Conservation (phyloP, 2,797 vertebrate species). For the Ataeniobius toweri region DNA sequence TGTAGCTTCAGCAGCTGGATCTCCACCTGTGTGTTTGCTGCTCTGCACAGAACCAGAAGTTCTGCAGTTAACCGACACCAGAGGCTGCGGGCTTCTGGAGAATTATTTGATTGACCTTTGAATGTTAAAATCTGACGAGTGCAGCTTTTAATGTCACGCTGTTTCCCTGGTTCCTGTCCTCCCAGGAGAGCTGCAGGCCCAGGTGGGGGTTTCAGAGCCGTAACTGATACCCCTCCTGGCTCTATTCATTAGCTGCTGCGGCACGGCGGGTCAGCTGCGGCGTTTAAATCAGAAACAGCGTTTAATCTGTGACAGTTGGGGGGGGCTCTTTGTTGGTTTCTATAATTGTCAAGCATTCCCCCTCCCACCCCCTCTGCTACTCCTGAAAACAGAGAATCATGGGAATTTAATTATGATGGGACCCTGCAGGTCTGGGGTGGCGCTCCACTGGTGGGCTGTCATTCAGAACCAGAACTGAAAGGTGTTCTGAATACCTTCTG, state of each 20-base stretch:
- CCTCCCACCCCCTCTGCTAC: background rate
- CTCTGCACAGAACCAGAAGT: background rate
- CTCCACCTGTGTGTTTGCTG: no score
- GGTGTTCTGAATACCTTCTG: no score
- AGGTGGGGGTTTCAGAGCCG: background rate
- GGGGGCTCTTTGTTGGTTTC: slow-evolving; percentile 90
- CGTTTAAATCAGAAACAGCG: slow-evolving; percentile 62
- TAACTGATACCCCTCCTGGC: background rate
- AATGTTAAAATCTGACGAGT: slow-evolving; percentile 4
- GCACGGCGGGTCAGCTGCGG: slow-evolving; percentile 31
- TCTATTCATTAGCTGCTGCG: slow-evolving; percentile 78
- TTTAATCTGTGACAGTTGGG: slow-evolving; percentile 87
- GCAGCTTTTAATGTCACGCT: slow-evolving; percentile 22
- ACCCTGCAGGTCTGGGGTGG: slow-evolving; percentile 68
- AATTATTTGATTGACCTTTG: slow-evolving; percentile 9
- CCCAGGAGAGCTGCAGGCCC: background rate
- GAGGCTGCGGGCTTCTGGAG: background rate
- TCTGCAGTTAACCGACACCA: background rate
- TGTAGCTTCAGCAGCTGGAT: no score
- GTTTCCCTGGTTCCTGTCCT: background rate
- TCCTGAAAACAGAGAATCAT: slow-evolving; percentile 61
- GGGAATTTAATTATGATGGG: slow-evolving; percentile 79
- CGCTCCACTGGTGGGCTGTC: slow-evolving; percentile 33
- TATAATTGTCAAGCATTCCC: slow-evolving; percentile 83
- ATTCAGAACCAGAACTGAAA: slow-evolving; percentile 33